Evolutionary conservation across 2,113 vertebrate species (phyloP), one percentile per base, ranked within the genome.

Genomic region (Oceanites oceanicus): DNA sequence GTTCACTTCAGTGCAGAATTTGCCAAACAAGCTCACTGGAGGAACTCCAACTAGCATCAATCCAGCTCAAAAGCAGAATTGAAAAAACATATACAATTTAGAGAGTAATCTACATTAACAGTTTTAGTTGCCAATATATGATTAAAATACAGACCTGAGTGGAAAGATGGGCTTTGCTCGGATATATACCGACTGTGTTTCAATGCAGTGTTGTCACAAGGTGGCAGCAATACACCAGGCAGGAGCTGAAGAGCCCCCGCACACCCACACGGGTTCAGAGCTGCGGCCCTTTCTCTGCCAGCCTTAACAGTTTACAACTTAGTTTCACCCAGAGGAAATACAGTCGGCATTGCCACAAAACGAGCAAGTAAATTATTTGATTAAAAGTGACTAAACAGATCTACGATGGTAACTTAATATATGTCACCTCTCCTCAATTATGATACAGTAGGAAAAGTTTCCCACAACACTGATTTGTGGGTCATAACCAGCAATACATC

Each of bases 211-310:
- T 2, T 59, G 70, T 59, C 96, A 91, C 71, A 30, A 70, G 96
- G 86, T 65, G 97, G 95, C 97, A 97, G 94, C 82, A 91, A 4
- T 4, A 63, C 55, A 25, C 62, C 53, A 12, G 7, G 36, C 30
- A 45, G 81, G 27, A 65, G 55, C 53, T 7, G 55, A 8, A 66
- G 25, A 27, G n/a, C 30, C 49, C 49, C 4, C 0, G 15, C 10
- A 11, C 6, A 6, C 23, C 2, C 14, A 4, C 3, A 0, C 2
- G 1, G 14, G 6, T 2, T 4, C 5, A 11, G 36, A 17, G 44
- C 30, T 4, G 5, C 1, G 0, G 19, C 53, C 32, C n/a, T 25
- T 7, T 19, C 63, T 21, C 29, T 6, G 21, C 26, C 38, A 9
- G 1, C 30, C 40, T 19, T 3, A 11, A 21, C 25, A 4, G 5